A percentile compares a stretch with the other conserved stretches of the same genome.
These are phyloP conservation scores for Gallinago jamesoni DNA, from an alignment of 2,113 vertebrate species.

Conservation along the genomic window DNA sequence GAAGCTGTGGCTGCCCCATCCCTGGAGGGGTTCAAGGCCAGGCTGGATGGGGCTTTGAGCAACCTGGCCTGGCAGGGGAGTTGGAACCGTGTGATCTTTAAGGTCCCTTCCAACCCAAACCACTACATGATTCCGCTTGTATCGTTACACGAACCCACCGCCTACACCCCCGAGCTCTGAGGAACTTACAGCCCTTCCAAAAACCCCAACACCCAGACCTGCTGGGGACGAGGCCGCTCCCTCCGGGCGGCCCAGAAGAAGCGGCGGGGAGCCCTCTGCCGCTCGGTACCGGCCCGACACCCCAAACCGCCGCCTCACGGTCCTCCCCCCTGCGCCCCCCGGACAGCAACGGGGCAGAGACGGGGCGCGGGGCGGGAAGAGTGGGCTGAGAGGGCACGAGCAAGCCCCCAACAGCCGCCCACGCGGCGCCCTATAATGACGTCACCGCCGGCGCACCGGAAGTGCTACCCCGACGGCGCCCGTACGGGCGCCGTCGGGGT, in stretches of 20 bases:
- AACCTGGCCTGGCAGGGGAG: too few relatives aligned
- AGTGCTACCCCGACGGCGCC: too few relatives aligned
- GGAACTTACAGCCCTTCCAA: accelerated
- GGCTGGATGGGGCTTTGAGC: too few relatives aligned
- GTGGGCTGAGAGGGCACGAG: too few relatives aligned
- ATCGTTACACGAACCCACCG: accelerated
- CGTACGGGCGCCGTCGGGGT: neutral
- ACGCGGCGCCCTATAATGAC: neutral
- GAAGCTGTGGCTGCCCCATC: too few relatives aligned
- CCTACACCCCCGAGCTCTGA: accelerated
- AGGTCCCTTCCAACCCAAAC: too few relatives aligned
- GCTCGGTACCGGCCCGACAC: neutral
- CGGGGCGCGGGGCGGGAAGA: neutral
- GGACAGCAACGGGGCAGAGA: too few relatives aligned
- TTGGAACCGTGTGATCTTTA: too few relatives aligned
- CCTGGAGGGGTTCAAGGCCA: too few relatives aligned
- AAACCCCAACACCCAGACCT: accelerated
- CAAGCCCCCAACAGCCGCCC: neutral
- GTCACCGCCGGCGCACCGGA: too few relatives aligned
- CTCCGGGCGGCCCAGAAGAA: too few relatives aligned
- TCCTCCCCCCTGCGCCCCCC: neutral
- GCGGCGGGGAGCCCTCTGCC: neutral
- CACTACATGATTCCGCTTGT: too few relatives aligned
- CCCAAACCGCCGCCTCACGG: neutral
- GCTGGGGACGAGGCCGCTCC: neutral